Percentiles rank a stretch among this genome's conserved stretches.
These are phyloP conservation scores for Hyppa rectilinea DNA, from an alignment of 2,888 invertebrate species.

Conservation along the genomic window DNA sequence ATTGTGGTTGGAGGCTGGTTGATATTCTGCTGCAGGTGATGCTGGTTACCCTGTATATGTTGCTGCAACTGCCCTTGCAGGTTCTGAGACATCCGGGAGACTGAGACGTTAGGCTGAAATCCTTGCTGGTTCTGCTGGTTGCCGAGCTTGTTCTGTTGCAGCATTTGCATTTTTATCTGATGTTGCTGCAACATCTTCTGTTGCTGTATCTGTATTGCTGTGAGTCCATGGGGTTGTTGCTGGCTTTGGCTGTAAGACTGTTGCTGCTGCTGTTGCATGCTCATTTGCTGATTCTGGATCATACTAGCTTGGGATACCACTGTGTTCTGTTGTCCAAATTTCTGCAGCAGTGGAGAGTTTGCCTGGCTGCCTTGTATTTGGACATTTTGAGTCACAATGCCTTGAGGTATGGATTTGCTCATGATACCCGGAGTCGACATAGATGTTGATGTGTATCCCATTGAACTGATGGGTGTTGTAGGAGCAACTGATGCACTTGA, in stretches of 20 bases:
- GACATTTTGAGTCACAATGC: slow-evolving; percentile 85
- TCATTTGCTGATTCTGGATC: slow-evolving; percentile 82
- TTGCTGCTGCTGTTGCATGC: slow-evolving; percentile 82
- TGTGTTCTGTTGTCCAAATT: slow-evolving; percentile 84
- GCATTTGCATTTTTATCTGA: slow-evolving; percentile 89
- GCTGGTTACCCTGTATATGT: slow-evolving; percentile 84
- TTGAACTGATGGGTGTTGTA: slow-evolving; percentile 82
- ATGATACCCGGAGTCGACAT: slow-evolving; percentile 83
- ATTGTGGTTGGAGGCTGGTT: slow-evolving; percentile 86
- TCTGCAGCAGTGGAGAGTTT: slow-evolving; percentile 83
- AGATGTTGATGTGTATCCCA: slow-evolving; percentile 83
- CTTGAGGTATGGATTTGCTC: slow-evolving; percentile 85
- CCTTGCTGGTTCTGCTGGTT: slow-evolving; percentile 81
- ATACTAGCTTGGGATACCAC: slow-evolving; percentile 80
- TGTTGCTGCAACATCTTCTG: slow-evolving; percentile 91
- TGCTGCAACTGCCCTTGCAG: slow-evolving; percentile 85
- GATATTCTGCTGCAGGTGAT: slow-evolving; percentile 85
- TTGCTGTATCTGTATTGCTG: slow-evolving; percentile 88
- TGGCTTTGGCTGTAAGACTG: slow-evolving; percentile 65
- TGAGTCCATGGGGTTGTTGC: slow-evolving; percentile 85
- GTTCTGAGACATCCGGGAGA: slow-evolving; percentile 85
- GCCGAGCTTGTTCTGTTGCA: slow-evolving; percentile 79
- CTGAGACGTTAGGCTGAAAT: slow-evolving; percentile 84
- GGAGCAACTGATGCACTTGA: slow-evolving; percentile 80
- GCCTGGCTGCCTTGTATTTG: slow-evolving; percentile 85